Evolutionary conservation across 2,888 invertebrate genomes (phyloP).

Genomic region (Amphipoea lucens): DNA sequence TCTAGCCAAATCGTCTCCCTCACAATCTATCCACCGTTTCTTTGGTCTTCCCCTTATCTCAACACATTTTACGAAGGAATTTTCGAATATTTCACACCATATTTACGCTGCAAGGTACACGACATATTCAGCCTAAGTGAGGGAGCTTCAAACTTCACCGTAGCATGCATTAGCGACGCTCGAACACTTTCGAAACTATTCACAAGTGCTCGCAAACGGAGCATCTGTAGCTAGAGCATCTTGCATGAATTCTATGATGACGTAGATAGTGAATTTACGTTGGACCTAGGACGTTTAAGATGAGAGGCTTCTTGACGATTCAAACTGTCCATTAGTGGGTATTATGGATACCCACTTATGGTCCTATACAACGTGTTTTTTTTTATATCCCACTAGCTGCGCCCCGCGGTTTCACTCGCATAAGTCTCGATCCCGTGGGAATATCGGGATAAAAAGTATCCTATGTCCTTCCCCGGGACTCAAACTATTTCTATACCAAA

Average conservation of each 20-base stretch:
- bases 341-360: too few species aligned
- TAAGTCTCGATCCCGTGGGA: too few species aligned
- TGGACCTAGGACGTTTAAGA: not conserved
- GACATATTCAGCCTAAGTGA: conserved; percentile 12
- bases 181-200: conserved; percentile 30
- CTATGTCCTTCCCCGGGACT: too few species aligned
- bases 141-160: conserved; percentile 24
- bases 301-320: not conserved
- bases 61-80: not conserved
- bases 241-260: not conserved
- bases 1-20: not conserved
- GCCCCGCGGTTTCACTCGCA: too few species aligned
- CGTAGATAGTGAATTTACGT: not conserved
- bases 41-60: not conserved
- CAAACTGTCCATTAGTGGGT: too few species aligned
- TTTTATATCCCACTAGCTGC: too few species aligned
- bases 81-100: not conserved
- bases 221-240: not conserved
- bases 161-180: conserved; percentile 29
- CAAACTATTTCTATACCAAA: too few species aligned
- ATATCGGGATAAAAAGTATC: too few species aligned
- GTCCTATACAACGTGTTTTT: too few species aligned
- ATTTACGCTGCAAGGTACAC: conserved; percentile 5
- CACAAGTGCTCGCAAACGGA: conserved; percentile 21
- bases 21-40: not conserved